phyloP scores from a whole-genome alignment of 35 echinoderm and acorn worm species.

The Amphiura filiformis region DNA sequence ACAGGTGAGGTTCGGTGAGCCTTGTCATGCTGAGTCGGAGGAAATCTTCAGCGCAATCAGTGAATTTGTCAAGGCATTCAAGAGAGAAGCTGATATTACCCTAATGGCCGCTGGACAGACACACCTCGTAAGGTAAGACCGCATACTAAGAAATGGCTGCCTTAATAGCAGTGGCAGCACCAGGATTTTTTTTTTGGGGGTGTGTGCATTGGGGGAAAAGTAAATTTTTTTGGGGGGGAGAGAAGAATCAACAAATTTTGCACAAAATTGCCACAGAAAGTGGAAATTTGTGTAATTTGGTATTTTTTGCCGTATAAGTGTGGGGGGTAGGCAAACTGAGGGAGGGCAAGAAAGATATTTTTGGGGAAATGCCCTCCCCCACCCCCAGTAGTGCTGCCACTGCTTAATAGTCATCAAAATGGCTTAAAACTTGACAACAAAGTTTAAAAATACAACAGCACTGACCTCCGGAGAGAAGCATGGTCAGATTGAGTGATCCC shows the following conservation, averaged over 20 bases:
- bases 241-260: too few relatives aligned
- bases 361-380: neutral
- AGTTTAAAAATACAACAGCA: too few relatives aligned
- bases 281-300: neutral
- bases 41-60: conserved; percentile 82
- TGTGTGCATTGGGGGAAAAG: too few relatives aligned
- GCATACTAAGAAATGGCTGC: neutral
- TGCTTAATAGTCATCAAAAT: neutral
- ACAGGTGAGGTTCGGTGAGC: conserved; percentile 86
- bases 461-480: too few relatives aligned
- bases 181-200: too few relatives aligned
- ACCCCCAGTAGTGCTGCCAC: too few relatives aligned
- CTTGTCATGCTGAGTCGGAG: conserved; percentile 57
- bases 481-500: too few relatives aligned
- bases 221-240: too few relatives aligned
- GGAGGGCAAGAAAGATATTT: neutral
- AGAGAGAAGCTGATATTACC: conserved; percentile 87
- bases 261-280: too few relatives aligned
- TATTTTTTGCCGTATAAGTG: neutral
- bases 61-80: conserved; percentile 95
- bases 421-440: too few relatives aligned
- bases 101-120: conserved; percentile 51
- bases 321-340: neutral
- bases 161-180: neutral
- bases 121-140: neutral